Evolutionary conservation across 2,888 invertebrate genomes (phyloP).

Genomic region (Drosophila nr. medialis): DNA sequence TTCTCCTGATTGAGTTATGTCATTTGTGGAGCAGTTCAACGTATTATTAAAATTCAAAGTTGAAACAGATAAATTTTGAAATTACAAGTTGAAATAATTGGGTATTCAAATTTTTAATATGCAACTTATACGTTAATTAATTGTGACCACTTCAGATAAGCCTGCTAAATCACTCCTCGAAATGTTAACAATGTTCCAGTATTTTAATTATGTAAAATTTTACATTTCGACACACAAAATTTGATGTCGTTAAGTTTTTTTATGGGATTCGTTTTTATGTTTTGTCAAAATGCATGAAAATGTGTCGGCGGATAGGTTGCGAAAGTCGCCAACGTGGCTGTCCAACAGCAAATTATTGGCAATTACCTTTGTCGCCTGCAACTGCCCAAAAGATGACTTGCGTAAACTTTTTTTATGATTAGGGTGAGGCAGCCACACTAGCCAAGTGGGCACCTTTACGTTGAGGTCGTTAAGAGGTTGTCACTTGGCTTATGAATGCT

Average conservation of each 20-base stretch:
- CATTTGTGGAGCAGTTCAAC: not conserved
- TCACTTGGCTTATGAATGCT: not conserved
- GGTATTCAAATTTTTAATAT: not conserved
- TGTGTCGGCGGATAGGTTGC: not conserved
- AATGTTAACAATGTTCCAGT: not conserved
- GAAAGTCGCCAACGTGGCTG: not conserved
- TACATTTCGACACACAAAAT: not conserved
- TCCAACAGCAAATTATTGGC: constrained; percentile 3
- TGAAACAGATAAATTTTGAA: not conserved
- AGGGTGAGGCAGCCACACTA: not conserved
- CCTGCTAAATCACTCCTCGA: not conserved
- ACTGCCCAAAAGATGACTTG: constrained; percentile 20
- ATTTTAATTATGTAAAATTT: not conserved
- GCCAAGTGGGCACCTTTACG: not conserved
- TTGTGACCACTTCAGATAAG: not conserved
- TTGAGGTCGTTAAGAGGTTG: constrained; percentile 21
- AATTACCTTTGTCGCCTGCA: constrained; percentile 15
- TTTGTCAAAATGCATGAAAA: constrained; percentile 5
- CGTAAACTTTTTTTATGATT: constrained; percentile 12
- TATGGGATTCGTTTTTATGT: not conserved
- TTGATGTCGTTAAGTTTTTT: not conserved
- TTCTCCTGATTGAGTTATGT: constrained; percentile 18
- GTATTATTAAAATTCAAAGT: not conserved
- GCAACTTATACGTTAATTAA: too few species aligned
- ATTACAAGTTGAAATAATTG: too few species aligned